Base-by-base conservation (phyloP, 2,797 vertebrate genomes). In the Enteromius thamalakanensis region DNA sequence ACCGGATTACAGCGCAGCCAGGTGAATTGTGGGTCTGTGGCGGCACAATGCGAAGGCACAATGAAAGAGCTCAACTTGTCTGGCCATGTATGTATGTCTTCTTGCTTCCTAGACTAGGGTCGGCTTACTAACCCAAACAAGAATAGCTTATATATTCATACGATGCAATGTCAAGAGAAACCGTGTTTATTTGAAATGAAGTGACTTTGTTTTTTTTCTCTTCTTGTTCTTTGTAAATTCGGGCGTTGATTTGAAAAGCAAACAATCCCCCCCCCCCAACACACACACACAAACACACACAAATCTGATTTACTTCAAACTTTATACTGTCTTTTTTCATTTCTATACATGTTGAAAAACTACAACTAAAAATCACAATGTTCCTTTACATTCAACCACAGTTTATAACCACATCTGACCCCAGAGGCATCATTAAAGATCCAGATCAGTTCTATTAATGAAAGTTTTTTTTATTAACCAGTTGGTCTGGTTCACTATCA, bases 1-100 rank as follows among this genome's bases (percentile, higher is more conserved):
- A 89, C 86, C 81, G 80, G 86, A 88, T 91, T 87, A 91, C 86
- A 88, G 87, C 86, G 83, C 86, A 90, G 67, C 79, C 85, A 85
- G 85, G 88, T 85, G 85, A 87, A 89, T 85, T 75, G 71, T 76
- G 58, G 64, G 65, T 88, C 81, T 82, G 85, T 32, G 79, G 79
- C 1, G 37, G 67, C 47, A 64, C 15, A 42, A 47, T 62, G 42
- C 72, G 3, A 53, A 12, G n/a, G 78, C 45, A 64, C 21, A 42
- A 42, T 58, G 40, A 80, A 76, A 60, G 29, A 64, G 79, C 79
- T 47, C 53, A 71, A 17, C 37, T 9, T 71, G 29, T 74, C 55
- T 71, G 55, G 14, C 42, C 58, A 6, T 60, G 55, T 74, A 29
- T 65, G 53, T 81, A 42, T 21, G 45, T 70, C 40, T 42, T 45